These are phyloP conservation scores for Geotrupes spiniger DNA, from an alignment of 2,888 invertebrate species.

Conservation along the genomic window DNA sequence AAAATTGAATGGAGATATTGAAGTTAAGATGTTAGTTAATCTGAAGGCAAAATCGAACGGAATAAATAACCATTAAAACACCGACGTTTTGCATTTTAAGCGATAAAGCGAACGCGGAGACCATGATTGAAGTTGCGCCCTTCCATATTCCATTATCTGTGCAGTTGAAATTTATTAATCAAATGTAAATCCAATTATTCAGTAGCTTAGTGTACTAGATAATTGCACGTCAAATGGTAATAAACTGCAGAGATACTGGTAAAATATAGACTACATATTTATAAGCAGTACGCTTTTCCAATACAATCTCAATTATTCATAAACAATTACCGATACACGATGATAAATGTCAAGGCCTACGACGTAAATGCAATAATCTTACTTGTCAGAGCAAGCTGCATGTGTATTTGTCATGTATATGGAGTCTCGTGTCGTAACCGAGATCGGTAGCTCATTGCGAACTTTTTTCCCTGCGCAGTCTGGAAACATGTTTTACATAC, in stretches of 20 bases:
- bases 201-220: constrained; percentile 32
- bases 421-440: constrained; percentile 14
- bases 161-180: constrained; percentile 17
- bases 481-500: constrained; percentile 16
- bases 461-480: constrained; percentile 9
- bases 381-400: constrained; percentile 19
- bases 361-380: constrained; percentile 39
- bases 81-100: too few relatives aligned
- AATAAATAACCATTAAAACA: too few relatives aligned
- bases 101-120: background rate
- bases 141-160: constrained; percentile 15
- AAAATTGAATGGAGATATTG: too few relatives aligned
- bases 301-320: constrained; percentile 39
- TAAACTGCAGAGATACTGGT: constrained; percentile 19
- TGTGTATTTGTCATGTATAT: constrained; percentile 22
- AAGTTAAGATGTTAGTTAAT: too few relatives aligned
- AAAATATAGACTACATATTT: constrained; percentile 18
- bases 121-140: constrained; percentile 10
- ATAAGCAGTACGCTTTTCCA: constrained; percentile 26
- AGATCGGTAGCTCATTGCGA: constrained; percentile 15
- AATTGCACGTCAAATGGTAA: constrained; percentile 36
- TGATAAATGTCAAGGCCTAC: constrained; percentile 40
- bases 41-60: too few relatives aligned
- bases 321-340: constrained; percentile 37
- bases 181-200: constrained; percentile 23